Base-by-base conservation (phyloP, 2,797 vertebrate genomes). In the Danio albolineatus region DNA sequence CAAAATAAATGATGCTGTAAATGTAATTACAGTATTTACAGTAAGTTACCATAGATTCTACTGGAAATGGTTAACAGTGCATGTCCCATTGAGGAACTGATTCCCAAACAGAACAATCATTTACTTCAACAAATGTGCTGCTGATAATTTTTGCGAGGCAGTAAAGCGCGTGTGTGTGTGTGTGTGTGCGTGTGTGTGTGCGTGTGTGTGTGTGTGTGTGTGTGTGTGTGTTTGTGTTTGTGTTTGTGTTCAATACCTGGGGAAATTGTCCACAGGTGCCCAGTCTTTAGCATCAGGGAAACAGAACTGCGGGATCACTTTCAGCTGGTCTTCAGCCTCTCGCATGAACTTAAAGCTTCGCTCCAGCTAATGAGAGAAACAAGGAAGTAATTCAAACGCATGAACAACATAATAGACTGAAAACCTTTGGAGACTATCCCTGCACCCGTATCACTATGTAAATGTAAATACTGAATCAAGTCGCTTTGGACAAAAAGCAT, bases 201-300 rank as follows among this genome's bases (percentile, higher is more conserved):
- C 28, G 28, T 28, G 28, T 28, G 28, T 4, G n/a, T 4, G 36
- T 28, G 28, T 28, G 28, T 28, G 28, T 28, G 28, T 4, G n/a
- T 4, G 36, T 28, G 28, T 28, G 28, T 28, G 28, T 28, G 28
- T 4, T n/a, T 4, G 36, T 28, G 28, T 28, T 28, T 28, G 28
- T 28, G 28, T 4, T n/a, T 4, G 36, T 28, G 28, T 2, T n/a
- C 0, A 5, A 81, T 83, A 94, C 93, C 94, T 94, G 88, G 92
- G 92, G 86, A 94, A 94, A 85, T 86, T 93, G 84, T 94, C 93
- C 12, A 99, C 96, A 0, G 98, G 97, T 12, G 93, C 93, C 98
- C 98, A 99, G 92, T 99, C 98, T 90, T 98, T 98, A 88, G 97
- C 98, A 44, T 99, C 98, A 1, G 98, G 98, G 85, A 99, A 99